A percentile compares a stretch with the other conserved stretches of the same genome.
phyloP scores from a whole-genome alignment of 2,888 invertebrate species.

The Phyllotreta cruciferae region DNA sequence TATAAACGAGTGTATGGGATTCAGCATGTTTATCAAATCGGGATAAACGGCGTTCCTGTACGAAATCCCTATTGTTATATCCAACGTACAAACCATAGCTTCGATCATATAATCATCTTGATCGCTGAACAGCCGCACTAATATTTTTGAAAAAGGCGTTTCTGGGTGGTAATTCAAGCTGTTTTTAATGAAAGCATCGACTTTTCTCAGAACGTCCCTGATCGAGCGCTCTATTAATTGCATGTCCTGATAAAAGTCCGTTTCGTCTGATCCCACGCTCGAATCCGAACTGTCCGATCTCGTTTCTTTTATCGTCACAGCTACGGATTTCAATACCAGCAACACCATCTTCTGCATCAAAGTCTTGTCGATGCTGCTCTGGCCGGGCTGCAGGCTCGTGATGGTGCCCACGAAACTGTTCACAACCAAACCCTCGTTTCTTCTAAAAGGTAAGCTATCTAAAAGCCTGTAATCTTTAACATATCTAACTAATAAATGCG shows the following conservation, averaged over 20 bases:
- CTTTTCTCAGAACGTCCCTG: slow-evolving; percentile 79
- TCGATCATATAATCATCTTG: slow-evolving; percentile 92
- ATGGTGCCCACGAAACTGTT: slow-evolving; percentile 60
- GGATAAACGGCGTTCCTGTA: slow-evolving; percentile 82
- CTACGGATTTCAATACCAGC: slow-evolving; percentile 87
- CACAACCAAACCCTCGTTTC: slow-evolving; percentile 57
- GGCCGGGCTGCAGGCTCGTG: slow-evolving; percentile 51
- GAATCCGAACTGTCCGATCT: slow-evolving; percentile 84
- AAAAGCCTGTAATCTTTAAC: slow-evolving; percentile 84
- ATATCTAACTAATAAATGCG: slow-evolving; percentile 84
- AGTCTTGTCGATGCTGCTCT: slow-evolving; percentile 71
- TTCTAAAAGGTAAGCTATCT: slow-evolving; percentile 61
- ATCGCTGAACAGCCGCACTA: slow-evolving; percentile 87
- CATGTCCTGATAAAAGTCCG: slow-evolving; percentile 89
- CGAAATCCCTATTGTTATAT: slow-evolving; percentile 85
- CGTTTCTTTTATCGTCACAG: slow-evolving; percentile 89
- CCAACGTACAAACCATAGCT: slow-evolving; percentile 89
- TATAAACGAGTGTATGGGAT: slow-evolving; percentile 86
- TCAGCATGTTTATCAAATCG: slow-evolving; percentile 81
- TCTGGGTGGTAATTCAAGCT: slow-evolving; percentile 86
- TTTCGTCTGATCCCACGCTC: slow-evolving; percentile 83
- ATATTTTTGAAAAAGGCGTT: slow-evolving; percentile 85
- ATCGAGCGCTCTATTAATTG: slow-evolving; percentile 86
- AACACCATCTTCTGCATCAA: slow-evolving; percentile 86
- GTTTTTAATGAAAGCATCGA: slow-evolving; percentile 83